Percentiles rank a stretch among this genome's conserved stretches.
phyloP scores from a whole-genome alignment of 2,113 vertebrate species.

The Salminus brasiliensis region DNA sequence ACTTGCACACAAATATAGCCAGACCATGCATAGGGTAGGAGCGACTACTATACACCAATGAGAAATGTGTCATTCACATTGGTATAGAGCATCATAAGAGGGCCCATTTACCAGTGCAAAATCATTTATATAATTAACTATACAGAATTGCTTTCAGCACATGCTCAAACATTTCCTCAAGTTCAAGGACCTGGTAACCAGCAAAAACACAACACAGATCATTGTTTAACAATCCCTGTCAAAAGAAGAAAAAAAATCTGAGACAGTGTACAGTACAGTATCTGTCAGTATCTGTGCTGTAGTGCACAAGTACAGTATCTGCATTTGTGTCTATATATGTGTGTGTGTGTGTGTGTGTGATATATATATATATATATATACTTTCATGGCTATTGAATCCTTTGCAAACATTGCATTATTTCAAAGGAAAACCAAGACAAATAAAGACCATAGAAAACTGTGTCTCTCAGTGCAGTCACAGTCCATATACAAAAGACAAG shows the following conservation, averaged over 20 bases:
- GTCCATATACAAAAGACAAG: neutral
- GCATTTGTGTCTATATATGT: neutral
- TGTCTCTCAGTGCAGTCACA: neutral
- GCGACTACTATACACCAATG: neutral
- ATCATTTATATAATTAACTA: neutral
- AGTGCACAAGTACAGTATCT: neutral
- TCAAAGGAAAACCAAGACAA: neutral
- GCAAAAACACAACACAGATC: neutral
- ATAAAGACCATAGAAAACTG: neutral
- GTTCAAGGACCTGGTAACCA: neutral
- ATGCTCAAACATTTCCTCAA: constrained; percentile 6
- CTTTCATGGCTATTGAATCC: constrained; percentile 12
- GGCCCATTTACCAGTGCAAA: neutral
- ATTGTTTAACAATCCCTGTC: neutral
- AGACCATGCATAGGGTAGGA: neutral
- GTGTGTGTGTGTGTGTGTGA: too few relatives aligned
- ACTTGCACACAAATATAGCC: neutral
- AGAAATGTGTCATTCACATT: constrained; percentile 1
- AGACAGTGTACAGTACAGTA: neutral
- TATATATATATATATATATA: too few relatives aligned
- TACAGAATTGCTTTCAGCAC: constrained; percentile 20
- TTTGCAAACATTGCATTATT: neutral
- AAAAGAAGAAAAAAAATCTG: neutral
- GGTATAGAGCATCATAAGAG: neutral
- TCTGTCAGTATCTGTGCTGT: too few relatives aligned